Evolutionary conservation across 2,797 vertebrate species (phyloP).

Genomic region (Neosilurus mollespiculum): DNA sequence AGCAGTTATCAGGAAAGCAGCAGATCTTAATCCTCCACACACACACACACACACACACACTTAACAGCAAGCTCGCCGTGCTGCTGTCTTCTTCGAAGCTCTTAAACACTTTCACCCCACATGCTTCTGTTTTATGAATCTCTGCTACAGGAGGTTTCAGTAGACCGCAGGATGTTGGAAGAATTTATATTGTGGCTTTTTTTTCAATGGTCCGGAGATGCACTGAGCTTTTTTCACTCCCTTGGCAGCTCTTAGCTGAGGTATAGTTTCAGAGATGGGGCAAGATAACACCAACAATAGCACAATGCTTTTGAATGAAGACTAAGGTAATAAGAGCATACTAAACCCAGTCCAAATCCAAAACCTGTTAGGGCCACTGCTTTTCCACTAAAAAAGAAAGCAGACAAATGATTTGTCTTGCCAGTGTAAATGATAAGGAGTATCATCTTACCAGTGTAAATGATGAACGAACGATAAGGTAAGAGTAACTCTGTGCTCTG

Average conservation of each 20-base stretch:
- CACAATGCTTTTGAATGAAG: conserved; percentile 27
- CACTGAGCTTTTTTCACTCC: conserved; percentile 61
- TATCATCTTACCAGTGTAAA: background rate
- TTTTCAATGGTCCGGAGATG: conserved; percentile 33
- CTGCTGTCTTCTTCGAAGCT: conserved; percentile 52
- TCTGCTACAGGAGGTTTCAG: conserved; percentile 65
- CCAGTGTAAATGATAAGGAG: background rate
- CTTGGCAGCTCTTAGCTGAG: conserved; percentile 50
- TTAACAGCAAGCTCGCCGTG: conserved; percentile 10
- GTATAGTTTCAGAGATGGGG: conserved; percentile 50
- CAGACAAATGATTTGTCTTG: background rate
- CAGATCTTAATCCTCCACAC: conserved; percentile 62
- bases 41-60: conserved; percentile 26
- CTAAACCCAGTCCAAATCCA: conserved; percentile 3
- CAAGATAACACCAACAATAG: conserved; percentile 51
- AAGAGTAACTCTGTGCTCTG: background rate
- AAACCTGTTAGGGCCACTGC: background rate
- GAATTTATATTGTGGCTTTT: conserved; percentile 25
- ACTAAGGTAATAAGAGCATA: conserved; percentile 27
- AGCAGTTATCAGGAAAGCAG: conserved; percentile 68
- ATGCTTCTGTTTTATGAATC: conserved; percentile 67
- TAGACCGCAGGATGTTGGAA: conserved; percentile 73
- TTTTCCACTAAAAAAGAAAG: background rate
- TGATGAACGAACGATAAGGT: background rate
- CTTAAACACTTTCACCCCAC: conserved; percentile 56